These are phyloP conservation scores for Rosalia funebris DNA, from an alignment of 2,888 invertebrate genomes.

Conservation along the genomic window DNA sequence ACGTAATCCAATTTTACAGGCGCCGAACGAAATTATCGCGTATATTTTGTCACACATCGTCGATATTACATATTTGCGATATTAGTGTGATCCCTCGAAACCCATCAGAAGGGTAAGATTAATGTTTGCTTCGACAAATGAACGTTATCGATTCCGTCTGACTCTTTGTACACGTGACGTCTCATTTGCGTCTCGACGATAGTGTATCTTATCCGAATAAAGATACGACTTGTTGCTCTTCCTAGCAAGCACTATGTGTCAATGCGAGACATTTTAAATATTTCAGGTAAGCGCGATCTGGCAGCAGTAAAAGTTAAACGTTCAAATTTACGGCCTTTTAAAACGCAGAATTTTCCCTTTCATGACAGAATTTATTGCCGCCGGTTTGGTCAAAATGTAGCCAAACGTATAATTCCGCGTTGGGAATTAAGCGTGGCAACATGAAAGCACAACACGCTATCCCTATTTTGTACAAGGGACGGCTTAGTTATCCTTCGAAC, in stretches of 20 bases:
- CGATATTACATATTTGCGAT: conserved; percentile 26
- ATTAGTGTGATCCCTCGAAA: conserved; percentile 1
- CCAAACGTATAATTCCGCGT: too few relatives aligned
- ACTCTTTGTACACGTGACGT: conserved; percentile 10
- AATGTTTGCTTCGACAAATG: conserved; percentile 29
- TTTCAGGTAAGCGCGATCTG: conserved; percentile 1
- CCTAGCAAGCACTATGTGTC: neutral
- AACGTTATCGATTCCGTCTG: conserved; percentile 33
- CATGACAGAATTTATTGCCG: too few relatives aligned
- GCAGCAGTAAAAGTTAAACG: conserved; percentile 19
- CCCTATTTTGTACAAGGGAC: too few relatives aligned
- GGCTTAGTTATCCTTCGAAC: too few relatives aligned
- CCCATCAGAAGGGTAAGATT: conserved; percentile 12
- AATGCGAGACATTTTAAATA: conserved; percentile 15
- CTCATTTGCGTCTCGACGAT: neutral
- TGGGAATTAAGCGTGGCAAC: too few relatives aligned
- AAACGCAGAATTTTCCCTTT: too few relatives aligned
- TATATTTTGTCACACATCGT: conserved; percentile 12
- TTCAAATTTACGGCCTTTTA: conserved; percentile 35
- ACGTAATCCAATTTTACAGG: conserved; percentile 26
- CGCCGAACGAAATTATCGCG: too few relatives aligned
- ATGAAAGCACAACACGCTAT: too few relatives aligned
- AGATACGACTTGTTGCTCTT: conserved; percentile 26
- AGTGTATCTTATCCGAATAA: conserved; percentile 8
- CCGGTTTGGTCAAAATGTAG: too few relatives aligned